Percentiles rank a stretch among this genome's conserved stretches.
Conservation (phyloP, 2,113 vertebrate species). For the Osmerus mordax region DNA sequence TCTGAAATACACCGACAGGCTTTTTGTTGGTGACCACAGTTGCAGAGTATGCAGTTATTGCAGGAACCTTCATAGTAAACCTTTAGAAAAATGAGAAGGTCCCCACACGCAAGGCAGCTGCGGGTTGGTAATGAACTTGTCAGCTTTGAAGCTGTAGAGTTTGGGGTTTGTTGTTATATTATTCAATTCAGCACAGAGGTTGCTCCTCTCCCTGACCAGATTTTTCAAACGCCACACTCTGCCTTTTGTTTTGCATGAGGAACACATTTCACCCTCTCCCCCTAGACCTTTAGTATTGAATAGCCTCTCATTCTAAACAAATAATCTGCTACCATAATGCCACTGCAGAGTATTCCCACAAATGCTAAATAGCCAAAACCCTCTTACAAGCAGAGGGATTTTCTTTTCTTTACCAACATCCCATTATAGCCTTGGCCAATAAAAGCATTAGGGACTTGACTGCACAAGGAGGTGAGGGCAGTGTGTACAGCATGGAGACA, state of each 20-base stretch:
- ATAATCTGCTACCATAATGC: slow-evolving; percentile 63
- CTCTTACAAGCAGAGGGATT: slow-evolving; percentile 41
- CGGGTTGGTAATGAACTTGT: slow-evolving; percentile 68
- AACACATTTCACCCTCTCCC: slow-evolving; percentile 65
- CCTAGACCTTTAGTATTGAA: slow-evolving; percentile 53
- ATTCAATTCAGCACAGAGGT: slow-evolving; percentile 67
- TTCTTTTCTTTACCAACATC: slow-evolving; percentile 55
- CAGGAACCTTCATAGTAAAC: slow-evolving; percentile 37
- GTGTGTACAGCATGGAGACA: slow-evolving; percentile 47
- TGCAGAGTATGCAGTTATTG: slow-evolving; percentile 60
- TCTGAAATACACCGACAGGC: slow-evolving; percentile 47
- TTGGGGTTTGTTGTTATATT: slow-evolving; percentile 56
- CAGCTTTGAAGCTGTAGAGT: slow-evolving; percentile 57
- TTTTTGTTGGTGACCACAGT: slow-evolving; percentile 22
- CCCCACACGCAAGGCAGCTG: slow-evolving; percentile 56
- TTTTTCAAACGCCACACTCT: slow-evolving; percentile 58
- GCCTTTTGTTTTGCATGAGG: slow-evolving; percentile 56
- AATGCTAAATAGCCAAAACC: slow-evolving; percentile 62
- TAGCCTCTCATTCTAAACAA: slow-evolving; percentile 70
- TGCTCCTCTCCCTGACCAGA: slow-evolving; percentile 47
- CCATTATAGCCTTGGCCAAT: slow-evolving; percentile 51
- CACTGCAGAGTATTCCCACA: slow-evolving; percentile 58
- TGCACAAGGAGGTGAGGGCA: slow-evolving; percentile 48
- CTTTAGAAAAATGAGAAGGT: slow-evolving; percentile 55
- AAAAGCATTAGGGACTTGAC: slow-evolving; percentile 49